A percentile compares a stretch with the other conserved stretches of the same genome.
phyloP scores from a whole-genome alignment of 2,888 invertebrate species.

The Melieria crassipennis region DNA sequence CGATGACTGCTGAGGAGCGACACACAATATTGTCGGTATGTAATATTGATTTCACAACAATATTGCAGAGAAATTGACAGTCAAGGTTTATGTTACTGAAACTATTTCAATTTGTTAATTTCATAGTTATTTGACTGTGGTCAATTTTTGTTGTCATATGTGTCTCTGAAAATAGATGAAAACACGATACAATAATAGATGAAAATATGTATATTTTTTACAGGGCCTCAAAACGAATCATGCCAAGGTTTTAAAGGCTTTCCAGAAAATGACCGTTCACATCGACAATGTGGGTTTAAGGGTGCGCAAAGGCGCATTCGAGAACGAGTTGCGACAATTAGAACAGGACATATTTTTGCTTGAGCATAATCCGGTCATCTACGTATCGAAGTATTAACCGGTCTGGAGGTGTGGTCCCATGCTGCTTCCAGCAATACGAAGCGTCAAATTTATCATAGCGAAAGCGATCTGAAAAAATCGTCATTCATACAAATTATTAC shows the following conservation, averaged over 20 bases:
- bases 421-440: no score
- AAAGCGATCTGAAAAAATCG: no score
- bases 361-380: slow-evolving; percentile 84
- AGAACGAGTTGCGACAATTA: slow-evolving; percentile 79
- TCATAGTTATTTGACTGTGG: no score
- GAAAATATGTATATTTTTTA: neutral
- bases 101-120: neutral
- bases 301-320: slow-evolving; percentile 80
- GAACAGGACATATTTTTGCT: slow-evolving; percentile 87
- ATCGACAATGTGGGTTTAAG: slow-evolving; percentile 88
- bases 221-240: slow-evolving; percentile 85
- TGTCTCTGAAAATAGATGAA: no score
- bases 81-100: no score
- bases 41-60: neutral
- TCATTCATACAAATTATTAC: no score
- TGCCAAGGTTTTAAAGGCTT: slow-evolving; percentile 81
- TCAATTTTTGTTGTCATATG: no score
- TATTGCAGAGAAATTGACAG: no score
- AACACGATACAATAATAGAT: no score
- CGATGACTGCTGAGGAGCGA: slow-evolving; percentile 53
- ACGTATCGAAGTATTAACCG: slow-evolving; percentile 70
- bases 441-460: no score
- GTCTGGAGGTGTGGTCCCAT: no score
- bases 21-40: slow-evolving; percentile 70
- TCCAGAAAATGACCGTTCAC: slow-evolving; percentile 84